Conservation (phyloP, 2,888 invertebrate species). For the Myopa tessellatipennis region DNA sequence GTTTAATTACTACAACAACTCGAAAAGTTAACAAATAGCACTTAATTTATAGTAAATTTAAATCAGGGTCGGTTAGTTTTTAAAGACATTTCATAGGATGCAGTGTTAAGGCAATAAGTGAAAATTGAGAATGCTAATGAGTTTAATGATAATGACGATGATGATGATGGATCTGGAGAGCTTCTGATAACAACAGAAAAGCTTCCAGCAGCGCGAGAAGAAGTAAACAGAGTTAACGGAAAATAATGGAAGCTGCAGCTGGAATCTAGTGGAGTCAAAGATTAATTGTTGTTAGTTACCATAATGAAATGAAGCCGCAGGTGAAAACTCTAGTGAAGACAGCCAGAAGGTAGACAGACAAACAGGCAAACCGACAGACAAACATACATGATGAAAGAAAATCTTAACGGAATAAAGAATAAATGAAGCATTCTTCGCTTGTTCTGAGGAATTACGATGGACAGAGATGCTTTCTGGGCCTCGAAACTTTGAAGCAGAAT, state of each 20-base stretch:
- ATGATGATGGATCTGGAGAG: not conserved
- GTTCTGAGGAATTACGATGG: not conserved
- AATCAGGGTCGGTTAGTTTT: no score
- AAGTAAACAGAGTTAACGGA: not conserved
- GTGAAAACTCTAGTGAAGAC: not conserved
- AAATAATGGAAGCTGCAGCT: not conserved
- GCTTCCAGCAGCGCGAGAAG: not conserved
- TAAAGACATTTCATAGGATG: no score
- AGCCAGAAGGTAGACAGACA: not conserved
- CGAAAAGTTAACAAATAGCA: no score
- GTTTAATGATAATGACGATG: slow-evolving; percentile 2
- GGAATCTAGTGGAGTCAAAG: slow-evolving; percentile 10
- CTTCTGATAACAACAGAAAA: no score
- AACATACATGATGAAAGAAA: not conserved
- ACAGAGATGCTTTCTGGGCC: not conserved
- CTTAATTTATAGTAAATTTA: no score
- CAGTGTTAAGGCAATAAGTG: no score
- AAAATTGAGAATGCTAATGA: no score
- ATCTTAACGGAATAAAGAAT: not conserved
- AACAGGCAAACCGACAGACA: not conserved
- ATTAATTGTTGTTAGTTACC: slow-evolving; percentile 25
- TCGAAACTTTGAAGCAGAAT: not conserved
- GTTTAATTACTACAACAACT: no score
- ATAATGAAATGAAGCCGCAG: not conserved
- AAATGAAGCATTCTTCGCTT: not conserved